Base-by-base conservation (phyloP, 2,797 vertebrate species). In the Pithecia hirsuta region DNA sequence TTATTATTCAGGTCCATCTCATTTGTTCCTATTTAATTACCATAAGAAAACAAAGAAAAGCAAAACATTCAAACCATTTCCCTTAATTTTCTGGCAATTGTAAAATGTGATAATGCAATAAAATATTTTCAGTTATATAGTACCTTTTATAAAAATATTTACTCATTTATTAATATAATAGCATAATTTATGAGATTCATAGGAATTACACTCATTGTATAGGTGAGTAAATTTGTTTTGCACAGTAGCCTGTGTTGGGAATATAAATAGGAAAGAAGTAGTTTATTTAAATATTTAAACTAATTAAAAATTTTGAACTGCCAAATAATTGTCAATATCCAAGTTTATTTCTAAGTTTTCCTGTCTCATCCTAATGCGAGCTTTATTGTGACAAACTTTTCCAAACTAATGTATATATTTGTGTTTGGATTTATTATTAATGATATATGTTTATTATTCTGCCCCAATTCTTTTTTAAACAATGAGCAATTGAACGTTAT, bases 361-460 rank as follows among this genome's bases (percentile, higher is more conserved):
- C 26, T 89, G 19, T 44, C 48, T 96, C 12, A 72, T 44, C 30
- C 39, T 76, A 96, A 79, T 82, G 41, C 20, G 88, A 84, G 10
- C 24, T 57, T 96, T 79, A 41, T 92, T 67, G 84, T 76, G 36
- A 39, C 46, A 97, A 80, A 81, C 8, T 95, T 98, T 96, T 93
- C 95, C 82, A 96, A 97, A 97, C 33, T 97, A 93, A 86, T 88
- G 52, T 46, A 59, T 95, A 7, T 93, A 59, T 96, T 87, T 97
- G 92, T 83, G 76, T 33, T 61, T 76, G 39, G n/a, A 44, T 96
- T 97, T 98, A 97, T 97, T 98, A 97, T 98, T 97, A 98, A 97
- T 85, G 92, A 76, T 89, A 78, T 96, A n/a, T 97, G 0, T 96
- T 98, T 98, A 92, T 95, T 96, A 83, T 96, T 95, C 59, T 70